These are phyloP conservation scores for Phymorhynchus buccinoides DNA, from an alignment of 1,140 invertebrate genomes.

Conservation along the genomic window DNA sequence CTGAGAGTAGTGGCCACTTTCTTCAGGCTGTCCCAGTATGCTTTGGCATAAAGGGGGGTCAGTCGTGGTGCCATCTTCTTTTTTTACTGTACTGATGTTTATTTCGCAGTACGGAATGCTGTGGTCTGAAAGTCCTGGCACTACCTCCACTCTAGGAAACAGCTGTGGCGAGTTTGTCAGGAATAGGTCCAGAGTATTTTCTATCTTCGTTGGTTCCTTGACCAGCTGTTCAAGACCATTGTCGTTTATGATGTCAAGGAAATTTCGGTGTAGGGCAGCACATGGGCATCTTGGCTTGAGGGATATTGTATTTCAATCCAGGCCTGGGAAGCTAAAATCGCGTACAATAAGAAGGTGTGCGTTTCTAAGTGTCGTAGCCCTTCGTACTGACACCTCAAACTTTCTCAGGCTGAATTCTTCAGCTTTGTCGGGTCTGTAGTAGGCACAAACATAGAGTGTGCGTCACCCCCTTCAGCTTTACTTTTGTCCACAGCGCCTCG, in stretches of 20 bases:
- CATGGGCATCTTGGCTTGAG: conserved; percentile 32
- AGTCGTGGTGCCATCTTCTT: conserved; percentile 26
- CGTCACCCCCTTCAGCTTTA: conserved; percentile 35
- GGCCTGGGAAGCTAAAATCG: conserved; percentile 28
- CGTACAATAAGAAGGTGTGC: not conserved
- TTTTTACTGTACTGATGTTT: not conserved
- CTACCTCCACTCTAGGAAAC: conserved; percentile 27
- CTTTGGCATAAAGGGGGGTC: conserved; percentile 43
- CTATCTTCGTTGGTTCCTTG: conserved; percentile 26
- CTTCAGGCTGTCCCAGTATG: conserved; percentile 37
- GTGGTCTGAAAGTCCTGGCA: conserved; percentile 45
- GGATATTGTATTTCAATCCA: conserved; percentile 42
- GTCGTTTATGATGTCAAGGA: conserved; percentile 28
- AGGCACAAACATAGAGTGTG: conserved; percentile 31
- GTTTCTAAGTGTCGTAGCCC: conserved; percentile 11
- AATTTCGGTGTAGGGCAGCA: conserved; percentile 19
- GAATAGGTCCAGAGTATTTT: not conserved
- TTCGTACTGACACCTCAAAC: conserved; percentile 16
- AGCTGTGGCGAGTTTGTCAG: conserved; percentile 5
- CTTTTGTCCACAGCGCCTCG: conserved; percentile 45
- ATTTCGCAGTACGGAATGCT: conserved; percentile 41
- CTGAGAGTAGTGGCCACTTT: conserved; percentile 6
- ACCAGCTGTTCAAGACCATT: conserved; percentile 35
- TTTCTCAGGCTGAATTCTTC: not conserved
- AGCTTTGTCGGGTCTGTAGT: not conserved